phyloP scores from a whole-genome alignment of 2,113 vertebrate genomes.

The Drymodes brunneopygia region DNA sequence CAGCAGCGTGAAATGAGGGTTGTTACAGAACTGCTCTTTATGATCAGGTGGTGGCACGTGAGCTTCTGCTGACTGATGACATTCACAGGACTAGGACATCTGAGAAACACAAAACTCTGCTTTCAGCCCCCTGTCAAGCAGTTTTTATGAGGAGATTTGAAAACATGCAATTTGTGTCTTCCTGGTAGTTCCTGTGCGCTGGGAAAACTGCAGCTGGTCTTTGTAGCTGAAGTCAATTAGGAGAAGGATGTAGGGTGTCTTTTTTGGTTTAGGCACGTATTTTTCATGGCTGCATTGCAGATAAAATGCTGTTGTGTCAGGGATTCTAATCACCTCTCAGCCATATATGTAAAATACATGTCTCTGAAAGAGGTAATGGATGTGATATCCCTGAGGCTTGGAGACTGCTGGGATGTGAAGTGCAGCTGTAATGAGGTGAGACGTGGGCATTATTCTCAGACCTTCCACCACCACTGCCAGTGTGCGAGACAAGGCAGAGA shows the following conservation, averaged over 20 bases:
- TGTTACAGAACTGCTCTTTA: constrained; percentile 34
- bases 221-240: constrained; percentile 41
- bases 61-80: constrained; percentile 45
- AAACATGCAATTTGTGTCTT: constrained; percentile 44
- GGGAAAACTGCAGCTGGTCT: background rate
- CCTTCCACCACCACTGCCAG: background rate
- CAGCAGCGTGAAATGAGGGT: constrained; percentile 53
- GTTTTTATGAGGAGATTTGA: constrained; percentile 24
- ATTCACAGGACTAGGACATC: constrained; percentile 22
- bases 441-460: background rate
- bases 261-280: constrained; percentile 9
- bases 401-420: constrained; percentile 37
- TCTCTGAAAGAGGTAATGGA: constrained; percentile 44
- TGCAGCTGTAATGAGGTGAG: constrained; percentile 14
- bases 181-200: background rate
- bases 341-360: constrained; percentile 50
- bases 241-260: background rate
- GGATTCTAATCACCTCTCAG: constrained; percentile 57
- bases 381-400: constrained; percentile 39
- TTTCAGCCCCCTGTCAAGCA: constrained; percentile 22
- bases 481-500: background rate
- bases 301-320: constrained; percentile 45
- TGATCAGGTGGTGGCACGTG: background rate
- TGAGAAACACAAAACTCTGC: constrained; percentile 10
- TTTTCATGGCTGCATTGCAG: constrained; percentile 33